These are phyloP conservation scores for Gymnodraco acuticeps DNA, from an alignment of 2,797 vertebrate species.

Conservation along the genomic window DNA sequence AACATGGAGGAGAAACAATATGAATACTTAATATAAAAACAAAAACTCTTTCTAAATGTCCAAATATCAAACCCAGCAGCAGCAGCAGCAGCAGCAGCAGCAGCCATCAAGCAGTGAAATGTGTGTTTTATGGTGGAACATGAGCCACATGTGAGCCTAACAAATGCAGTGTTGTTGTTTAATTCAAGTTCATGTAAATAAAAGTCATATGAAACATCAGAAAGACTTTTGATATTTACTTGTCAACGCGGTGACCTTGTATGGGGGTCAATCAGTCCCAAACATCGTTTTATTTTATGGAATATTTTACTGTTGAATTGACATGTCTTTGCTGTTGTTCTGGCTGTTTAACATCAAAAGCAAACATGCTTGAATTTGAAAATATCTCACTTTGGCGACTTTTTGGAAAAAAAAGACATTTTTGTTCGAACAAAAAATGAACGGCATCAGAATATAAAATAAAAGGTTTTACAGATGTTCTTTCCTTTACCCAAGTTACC, in stretches of 20 bases:
- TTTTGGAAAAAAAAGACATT: background rate
- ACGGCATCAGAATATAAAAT: background rate
- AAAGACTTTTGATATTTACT: background rate
- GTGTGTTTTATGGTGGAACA: background rate
- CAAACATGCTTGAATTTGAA: background rate
- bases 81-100: constrained; percentile 12
- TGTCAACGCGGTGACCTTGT: background rate
- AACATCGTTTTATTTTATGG: background rate
- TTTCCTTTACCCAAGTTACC: too few species aligned
- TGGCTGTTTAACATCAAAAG: background rate
- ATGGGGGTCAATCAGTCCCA: background rate
- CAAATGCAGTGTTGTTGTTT: background rate
- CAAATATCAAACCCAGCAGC: constrained; percentile 4
- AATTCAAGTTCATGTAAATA: too few species aligned
- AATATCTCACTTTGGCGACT: background rate
- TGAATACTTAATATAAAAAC: background rate
- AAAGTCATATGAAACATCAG: background rate
- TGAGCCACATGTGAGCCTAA: background rate
- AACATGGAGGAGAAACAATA: background rate
- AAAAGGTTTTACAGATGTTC: too few species aligned
- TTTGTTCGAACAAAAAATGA: background rate
- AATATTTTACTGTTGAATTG: background rate
- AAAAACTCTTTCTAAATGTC: background rate
- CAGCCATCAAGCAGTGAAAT: background rate
- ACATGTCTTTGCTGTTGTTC: background rate